These are phyloP conservation scores for Oreohelix idahoensis DNA, from an alignment of 1,140 invertebrate genomes.

Conservation along the genomic window DNA sequence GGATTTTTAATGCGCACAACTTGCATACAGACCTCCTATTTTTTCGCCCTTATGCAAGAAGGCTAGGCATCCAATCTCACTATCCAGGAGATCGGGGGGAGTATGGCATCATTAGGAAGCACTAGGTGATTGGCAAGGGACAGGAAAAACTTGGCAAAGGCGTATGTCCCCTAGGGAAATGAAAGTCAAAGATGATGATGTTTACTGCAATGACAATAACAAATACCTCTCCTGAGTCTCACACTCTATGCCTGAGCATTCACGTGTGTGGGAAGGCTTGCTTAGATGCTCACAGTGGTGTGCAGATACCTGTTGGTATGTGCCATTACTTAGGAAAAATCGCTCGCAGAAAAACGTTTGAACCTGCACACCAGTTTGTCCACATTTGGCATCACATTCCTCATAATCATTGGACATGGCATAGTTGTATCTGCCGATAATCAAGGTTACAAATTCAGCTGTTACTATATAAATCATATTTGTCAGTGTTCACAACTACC, in stretches of 20 bases:
- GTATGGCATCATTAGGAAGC: too few species aligned
- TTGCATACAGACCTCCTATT: too few species aligned
- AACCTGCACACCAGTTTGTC: background rate
- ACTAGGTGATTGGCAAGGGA: too few species aligned
- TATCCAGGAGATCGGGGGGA: too few species aligned
- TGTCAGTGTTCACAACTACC: too few species aligned
- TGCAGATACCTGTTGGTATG: background rate
- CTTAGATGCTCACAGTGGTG: constrained; percentile 4
- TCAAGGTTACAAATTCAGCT: background rate
- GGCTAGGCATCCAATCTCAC: too few species aligned
- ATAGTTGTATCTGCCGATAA: constrained; percentile 12
- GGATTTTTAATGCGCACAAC: too few species aligned
- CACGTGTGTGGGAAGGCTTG: background rate
- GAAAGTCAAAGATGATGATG: too few species aligned
- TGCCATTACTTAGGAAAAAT: background rate
- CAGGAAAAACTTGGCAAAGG: too few species aligned
- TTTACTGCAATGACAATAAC: too few species aligned
- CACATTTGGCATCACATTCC: constrained; percentile 32
- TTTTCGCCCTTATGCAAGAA: too few species aligned
- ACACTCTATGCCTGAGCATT: background rate
- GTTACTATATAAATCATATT: background rate
- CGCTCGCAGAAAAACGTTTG: constrained; percentile 26
- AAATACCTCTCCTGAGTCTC: background rate
- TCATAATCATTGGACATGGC: constrained; percentile 28
- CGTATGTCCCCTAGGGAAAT: too few species aligned